Evolutionary conservation across 92 coral and sea anemone genomes (phyloP), one percentile per base, ranked within the genome.

Genomic region (Epizoanthus rinbou): DNA sequence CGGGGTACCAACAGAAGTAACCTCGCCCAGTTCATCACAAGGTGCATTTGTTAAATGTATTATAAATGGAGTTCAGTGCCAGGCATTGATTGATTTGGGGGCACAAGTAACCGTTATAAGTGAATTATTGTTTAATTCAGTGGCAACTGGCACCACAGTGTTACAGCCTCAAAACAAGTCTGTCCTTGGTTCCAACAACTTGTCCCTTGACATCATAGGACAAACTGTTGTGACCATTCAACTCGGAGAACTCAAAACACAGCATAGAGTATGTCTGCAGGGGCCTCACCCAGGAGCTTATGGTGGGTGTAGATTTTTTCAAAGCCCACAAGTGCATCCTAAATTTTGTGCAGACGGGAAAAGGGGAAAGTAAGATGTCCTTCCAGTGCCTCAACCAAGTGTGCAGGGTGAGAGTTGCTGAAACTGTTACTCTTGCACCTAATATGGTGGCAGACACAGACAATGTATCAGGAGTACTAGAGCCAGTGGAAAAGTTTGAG

Each of bases 61-160:
- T 25, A 53, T 70, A 13, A 82, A 82, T 59, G 69, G 59, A 18
- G 64, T 59, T 59, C 64, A 18, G 21, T 82, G 67, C 25, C 69
- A 70, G 6, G 71, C 86, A 31, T 82, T 82, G 25, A 45, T 70
- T 47, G 79, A 57, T 68, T 47, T 53, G 5, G 84, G 84, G 6
- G 84, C 74, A 64, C 58, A 80, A 66, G 85, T 72, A 43, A 80
- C 76, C 19, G 47, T 80, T 37, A 80, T 66, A 21, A 67, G 76
- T 65, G 85, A 66, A 1, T 50, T 8, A 37, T 1, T 80, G 1
- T 5, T 33, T 43, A 2, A 65, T 43, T 7, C 23, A 8, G 37
- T 28, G 23, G 65, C 24, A 4, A 23, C n/a, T 22, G 2, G 19
- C 18, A 18, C 74, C 19, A 16, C 70, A 13, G 52, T 37, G 22